Percentiles rank a stretch among this genome's conserved stretches.
phyloP scores from a whole-genome alignment of 2,797 vertebrate genomes.

The Oreortyx pictus region DNA sequence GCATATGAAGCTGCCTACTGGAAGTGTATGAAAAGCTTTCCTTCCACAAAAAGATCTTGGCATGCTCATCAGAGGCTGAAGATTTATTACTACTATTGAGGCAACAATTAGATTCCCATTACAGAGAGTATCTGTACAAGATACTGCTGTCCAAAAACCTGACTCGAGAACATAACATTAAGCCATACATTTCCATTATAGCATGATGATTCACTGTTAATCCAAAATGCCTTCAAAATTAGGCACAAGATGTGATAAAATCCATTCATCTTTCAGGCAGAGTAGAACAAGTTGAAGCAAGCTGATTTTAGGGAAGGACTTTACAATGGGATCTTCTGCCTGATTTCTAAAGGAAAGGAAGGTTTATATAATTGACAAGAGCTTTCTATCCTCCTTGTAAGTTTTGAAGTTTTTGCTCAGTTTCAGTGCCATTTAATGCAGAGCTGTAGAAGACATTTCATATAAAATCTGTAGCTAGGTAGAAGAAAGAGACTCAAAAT shows the following conservation, averaged over 20 bases:
- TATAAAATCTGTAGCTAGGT: background rate
- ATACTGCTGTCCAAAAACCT: background rate
- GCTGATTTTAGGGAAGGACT: background rate
- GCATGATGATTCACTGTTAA: background rate
- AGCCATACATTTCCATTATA: background rate
- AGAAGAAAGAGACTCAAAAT: background rate
- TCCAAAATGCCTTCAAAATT: conserved; percentile 4
- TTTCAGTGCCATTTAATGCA: background rate
- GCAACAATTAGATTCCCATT: background rate
- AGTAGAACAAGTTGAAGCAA: background rate
- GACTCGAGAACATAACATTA: background rate
- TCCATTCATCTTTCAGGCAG: background rate
- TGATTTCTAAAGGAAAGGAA: background rate
- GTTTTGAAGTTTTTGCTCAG: background rate
- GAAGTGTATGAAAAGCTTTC: background rate
- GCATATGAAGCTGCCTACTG: background rate
- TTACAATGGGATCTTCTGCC: background rate
- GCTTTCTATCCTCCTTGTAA: background rate
- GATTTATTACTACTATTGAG: background rate
- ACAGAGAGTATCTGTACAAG: background rate
- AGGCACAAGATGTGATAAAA: background rate
- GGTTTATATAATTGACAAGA: background rate
- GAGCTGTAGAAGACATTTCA: background rate
- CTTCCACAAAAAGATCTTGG: background rate
- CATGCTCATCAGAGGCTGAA: background rate